phyloP scores from a whole-genome alignment of 1,140 invertebrate species.

The Oscheius sp. region DNA sequence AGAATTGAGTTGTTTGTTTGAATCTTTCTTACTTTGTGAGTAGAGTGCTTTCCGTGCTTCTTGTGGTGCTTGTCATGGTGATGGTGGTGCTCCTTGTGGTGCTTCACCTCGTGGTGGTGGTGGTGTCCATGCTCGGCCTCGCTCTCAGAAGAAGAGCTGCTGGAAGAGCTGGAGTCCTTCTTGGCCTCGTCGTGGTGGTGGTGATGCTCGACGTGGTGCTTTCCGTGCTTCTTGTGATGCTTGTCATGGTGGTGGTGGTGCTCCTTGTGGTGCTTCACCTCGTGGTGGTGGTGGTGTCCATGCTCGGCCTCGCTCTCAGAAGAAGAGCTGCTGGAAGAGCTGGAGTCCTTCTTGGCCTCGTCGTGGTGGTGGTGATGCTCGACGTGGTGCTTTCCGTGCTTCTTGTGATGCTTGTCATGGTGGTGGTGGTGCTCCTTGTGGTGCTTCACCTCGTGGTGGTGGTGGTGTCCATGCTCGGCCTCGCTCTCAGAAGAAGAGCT shows the following conservation, averaged over 20 bases:
- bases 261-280: neutral
- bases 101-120: neutral
- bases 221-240: constrained; percentile 2
- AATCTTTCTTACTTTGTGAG: too few relatives aligned
- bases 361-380: constrained; percentile 2
- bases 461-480: neutral
- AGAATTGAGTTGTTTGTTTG: too few relatives aligned
- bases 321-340: neutral
- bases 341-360: neutral
- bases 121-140: neutral
- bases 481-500: neutral
- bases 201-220: constrained; percentile 3
- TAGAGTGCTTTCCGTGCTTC: neutral
- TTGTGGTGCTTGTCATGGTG: constrained; percentile 3
- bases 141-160: neutral
- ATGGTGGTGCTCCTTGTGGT: neutral
- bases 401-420: neutral
- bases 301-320: neutral
- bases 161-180: neutral
- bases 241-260: neutral
- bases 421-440: neutral
- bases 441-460: neutral
- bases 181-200: neutral
- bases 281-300: neutral
- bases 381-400: neutral